Evolutionary conservation across 53 echinoderm and acorn worm genomes (phyloP).

Genomic region (Henricia sp.): DNA sequence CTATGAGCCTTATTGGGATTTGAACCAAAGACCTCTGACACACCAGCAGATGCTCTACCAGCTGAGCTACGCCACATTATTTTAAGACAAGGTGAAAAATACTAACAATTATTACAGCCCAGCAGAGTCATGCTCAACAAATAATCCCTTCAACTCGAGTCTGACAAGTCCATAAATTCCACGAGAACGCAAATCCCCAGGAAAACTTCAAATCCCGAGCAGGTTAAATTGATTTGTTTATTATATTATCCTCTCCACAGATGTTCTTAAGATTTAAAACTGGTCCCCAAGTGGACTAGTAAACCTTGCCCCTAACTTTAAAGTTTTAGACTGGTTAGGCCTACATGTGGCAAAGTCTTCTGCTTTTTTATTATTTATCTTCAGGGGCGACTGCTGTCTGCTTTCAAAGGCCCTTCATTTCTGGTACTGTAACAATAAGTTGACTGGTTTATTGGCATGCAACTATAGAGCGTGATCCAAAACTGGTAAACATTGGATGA

Average conservation of each 20-base stretch:
- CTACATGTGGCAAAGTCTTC: slow-evolving; percentile 10
- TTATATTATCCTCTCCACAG: not conserved
- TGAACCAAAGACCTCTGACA: too few species aligned
- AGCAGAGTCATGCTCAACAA: not conserved
- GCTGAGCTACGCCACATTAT: too few species aligned
- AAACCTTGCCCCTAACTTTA: not conserved
- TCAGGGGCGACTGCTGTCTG: too few species aligned
- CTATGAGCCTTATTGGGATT: too few species aligned
- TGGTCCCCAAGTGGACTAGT: slow-evolving; percentile 10
- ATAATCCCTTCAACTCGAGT: not conserved
- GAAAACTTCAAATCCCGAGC: not conserved
- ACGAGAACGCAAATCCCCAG: not conserved
- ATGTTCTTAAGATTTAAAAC: not conserved
- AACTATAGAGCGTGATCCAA: too few species aligned
- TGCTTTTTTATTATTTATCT: not conserved
- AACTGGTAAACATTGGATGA: too few species aligned
- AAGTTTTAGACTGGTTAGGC: not conserved
- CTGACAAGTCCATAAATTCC: slow-evolving; percentile 5
- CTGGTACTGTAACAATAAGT: too few species aligned
- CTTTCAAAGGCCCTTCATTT: too few species aligned
- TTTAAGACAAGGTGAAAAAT: not conserved
- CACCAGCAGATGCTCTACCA: too few species aligned
- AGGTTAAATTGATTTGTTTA: not conserved
- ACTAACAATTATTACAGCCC: not conserved
- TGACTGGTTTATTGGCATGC: too few species aligned